Conservation (phyloP, 2,797 vertebrate species). For the Vespertilio murinus region DNA sequence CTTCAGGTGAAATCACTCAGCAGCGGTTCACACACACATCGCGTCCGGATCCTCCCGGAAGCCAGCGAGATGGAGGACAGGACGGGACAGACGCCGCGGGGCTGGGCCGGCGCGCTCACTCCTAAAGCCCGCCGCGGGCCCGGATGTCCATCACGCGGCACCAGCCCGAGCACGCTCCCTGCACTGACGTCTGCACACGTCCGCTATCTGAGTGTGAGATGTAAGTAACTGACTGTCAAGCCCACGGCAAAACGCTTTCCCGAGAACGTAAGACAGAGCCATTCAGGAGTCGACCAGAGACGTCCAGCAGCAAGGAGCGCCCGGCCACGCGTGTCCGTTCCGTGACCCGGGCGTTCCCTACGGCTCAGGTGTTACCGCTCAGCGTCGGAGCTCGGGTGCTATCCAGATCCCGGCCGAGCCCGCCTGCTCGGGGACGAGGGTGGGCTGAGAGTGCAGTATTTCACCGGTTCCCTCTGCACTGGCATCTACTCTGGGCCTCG, state of each 20-base stretch:
- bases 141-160: neutral
- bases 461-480: slow-evolving; percentile 36
- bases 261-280: neutral
- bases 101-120: neutral
- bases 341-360: neutral
- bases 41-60: slow-evolving; percentile 11
- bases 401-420: neutral
- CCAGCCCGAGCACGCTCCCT: neutral
- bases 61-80: neutral
- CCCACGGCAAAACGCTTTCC: neutral
- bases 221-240: neutral
- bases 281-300: neutral
- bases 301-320: accelerated
- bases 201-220: neutral
- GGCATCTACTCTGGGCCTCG: neutral
- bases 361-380: neutral
- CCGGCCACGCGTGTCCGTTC: accelerated
- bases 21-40: neutral
- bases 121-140: neutral
- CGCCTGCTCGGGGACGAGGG: neutral
- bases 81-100: no score
- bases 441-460: neutral
- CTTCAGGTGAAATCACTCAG: slow-evolving; percentile 6
- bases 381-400: neutral
- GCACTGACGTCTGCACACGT: neutral